Evolutionary conservation across 2,888 invertebrate species (phyloP).

Genomic region (Leptodirus hochenwartii): DNA sequence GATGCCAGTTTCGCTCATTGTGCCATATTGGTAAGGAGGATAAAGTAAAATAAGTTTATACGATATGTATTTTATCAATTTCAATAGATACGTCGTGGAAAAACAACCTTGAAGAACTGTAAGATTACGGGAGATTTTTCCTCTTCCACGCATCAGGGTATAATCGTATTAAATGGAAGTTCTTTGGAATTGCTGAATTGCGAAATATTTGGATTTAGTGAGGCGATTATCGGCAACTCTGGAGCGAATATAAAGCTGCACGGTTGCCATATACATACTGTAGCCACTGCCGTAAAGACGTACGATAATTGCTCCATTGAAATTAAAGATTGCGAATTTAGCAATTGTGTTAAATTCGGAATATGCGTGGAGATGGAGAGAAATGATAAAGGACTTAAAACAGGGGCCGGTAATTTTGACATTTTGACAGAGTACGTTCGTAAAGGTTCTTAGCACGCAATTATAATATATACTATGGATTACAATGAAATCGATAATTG

Average conservation of each 20-base stretch:
- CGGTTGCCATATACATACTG: slow-evolving; percentile 21
- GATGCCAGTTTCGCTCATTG: slow-evolving; percentile 23
- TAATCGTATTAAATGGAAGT: slow-evolving; percentile 30
- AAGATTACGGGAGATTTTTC: slow-evolving; percentile 30
- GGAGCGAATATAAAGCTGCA: slow-evolving; percentile 23
- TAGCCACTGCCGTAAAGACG: slow-evolving; percentile 25
- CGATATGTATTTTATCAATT: too few relatives aligned
- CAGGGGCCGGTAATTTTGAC: slow-evolving; percentile 18
- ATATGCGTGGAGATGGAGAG: slow-evolving; percentile 31
- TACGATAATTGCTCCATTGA: slow-evolving; percentile 26
- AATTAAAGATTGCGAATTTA: slow-evolving; percentile 24
- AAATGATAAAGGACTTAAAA: slow-evolving; percentile 13
- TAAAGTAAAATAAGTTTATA: too few relatives aligned
- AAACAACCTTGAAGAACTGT: slow-evolving; percentile 30
- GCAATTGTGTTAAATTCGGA: slow-evolving; percentile 30
- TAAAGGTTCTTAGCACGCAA: too few relatives aligned
- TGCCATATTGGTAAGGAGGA: slow-evolving; percentile 11
- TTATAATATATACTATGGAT: too few relatives aligned
- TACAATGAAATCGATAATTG: slow-evolving; percentile 7
- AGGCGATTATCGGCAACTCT: slow-evolving; percentile 30
- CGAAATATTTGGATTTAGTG: slow-evolving; percentile 30
- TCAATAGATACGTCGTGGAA: slow-evolving; percentile 32
- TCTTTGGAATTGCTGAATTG: slow-evolving; percentile 29
- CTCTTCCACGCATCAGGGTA: slow-evolving; percentile 34
- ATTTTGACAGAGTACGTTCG: slow-evolving; percentile 20